Conservation (phyloP, 2,113 vertebrate species). For the Gymnarchus niloticus region DNA sequence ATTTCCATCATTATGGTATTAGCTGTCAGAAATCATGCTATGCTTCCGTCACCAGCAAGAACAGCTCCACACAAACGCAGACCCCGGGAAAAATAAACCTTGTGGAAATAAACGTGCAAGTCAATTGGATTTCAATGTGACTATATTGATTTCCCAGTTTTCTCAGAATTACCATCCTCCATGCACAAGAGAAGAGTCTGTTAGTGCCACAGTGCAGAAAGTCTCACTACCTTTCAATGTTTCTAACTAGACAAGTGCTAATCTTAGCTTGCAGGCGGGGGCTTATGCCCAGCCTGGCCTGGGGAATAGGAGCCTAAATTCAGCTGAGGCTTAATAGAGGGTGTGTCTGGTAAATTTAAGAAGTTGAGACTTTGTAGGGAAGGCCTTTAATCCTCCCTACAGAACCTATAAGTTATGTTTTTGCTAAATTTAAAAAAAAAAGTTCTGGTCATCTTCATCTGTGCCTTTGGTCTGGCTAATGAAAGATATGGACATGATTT, state of each 20-base stretch:
- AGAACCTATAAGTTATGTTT: not conserved
- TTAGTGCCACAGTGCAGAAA: not conserved
- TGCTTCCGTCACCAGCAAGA: constrained; percentile 11
- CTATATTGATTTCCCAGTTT: constrained; percentile 61
- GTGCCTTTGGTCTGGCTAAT: not conserved
- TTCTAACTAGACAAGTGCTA: constrained; percentile 11
- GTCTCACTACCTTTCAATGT: not conserved
- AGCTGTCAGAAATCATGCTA: constrained; percentile 40
- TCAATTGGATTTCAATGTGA: constrained; percentile 22
- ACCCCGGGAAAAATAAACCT: not conserved
- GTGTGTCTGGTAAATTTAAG: constrained; percentile 14
- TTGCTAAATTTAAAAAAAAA: not conserved
- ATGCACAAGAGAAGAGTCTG: not conserved
- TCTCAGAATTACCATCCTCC: constrained; percentile 45
- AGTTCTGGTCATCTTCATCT: not conserved
- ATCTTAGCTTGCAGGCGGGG: constrained; percentile 14
- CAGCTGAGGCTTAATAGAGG: not conserved
- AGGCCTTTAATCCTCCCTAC: not conserved
- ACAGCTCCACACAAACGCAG: not conserved
- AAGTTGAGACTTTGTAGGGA: not conserved
- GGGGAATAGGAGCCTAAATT: not conserved
- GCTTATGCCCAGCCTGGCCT: not conserved
- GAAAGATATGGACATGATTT: not conserved
- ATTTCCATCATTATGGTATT: constrained; percentile 26
- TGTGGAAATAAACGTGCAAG: constrained; percentile 18